Percentiles rank a stretch among this genome's conserved stretches.
Conservation (phyloP, 2,888 invertebrate species). For the Drosophila maculinotata region DNA sequence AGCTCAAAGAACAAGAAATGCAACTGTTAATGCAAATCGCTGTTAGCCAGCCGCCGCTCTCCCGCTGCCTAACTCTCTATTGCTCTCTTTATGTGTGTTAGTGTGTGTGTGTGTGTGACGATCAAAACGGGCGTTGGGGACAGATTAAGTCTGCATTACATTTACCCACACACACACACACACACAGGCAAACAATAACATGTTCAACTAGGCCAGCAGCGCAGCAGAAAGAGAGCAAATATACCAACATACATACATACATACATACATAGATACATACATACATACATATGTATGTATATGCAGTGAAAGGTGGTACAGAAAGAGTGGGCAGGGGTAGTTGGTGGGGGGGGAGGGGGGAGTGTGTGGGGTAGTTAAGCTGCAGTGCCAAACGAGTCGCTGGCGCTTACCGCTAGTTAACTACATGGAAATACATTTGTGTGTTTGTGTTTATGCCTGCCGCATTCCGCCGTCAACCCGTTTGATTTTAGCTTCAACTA, state of each 20-base stretch:
- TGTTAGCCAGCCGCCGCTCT: slow-evolving; percentile 24
- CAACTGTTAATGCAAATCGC: slow-evolving; percentile 78
- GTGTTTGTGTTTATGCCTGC: slow-evolving; percentile 32
- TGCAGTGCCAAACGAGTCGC: slow-evolving; percentile 71
- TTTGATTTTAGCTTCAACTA: slow-evolving; percentile 41
- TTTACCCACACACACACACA: slow-evolving; percentile 54
- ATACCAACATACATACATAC: slow-evolving; percentile 8
- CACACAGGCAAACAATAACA: slow-evolving; percentile 54
- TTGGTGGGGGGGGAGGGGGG: background rate
- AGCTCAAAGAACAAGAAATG: slow-evolving; percentile 72
- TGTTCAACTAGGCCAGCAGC: slow-evolving; percentile 70
- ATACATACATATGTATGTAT: background rate
- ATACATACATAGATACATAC: background rate
- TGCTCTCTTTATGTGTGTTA: slow-evolving; percentile 4
- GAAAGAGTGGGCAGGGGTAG: background rate
- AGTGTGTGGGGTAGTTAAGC: slow-evolving; percentile 16
- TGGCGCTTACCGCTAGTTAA: slow-evolving; percentile 73
- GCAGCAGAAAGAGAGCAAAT: slow-evolving; percentile 43
- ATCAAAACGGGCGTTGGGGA: slow-evolving; percentile 67
- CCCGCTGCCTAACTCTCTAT: background rate
- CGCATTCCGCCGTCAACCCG: slow-evolving; percentile 74
- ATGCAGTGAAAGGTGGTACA: slow-evolving; percentile 1
- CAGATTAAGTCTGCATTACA: slow-evolving; percentile 69
- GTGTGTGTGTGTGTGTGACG: slow-evolving; percentile 36
- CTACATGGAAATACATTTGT: too few relatives aligned